Evolutionary conservation across 2,797 vertebrate genomes (phyloP).

Genomic region (Microtus obscurus): DNA sequence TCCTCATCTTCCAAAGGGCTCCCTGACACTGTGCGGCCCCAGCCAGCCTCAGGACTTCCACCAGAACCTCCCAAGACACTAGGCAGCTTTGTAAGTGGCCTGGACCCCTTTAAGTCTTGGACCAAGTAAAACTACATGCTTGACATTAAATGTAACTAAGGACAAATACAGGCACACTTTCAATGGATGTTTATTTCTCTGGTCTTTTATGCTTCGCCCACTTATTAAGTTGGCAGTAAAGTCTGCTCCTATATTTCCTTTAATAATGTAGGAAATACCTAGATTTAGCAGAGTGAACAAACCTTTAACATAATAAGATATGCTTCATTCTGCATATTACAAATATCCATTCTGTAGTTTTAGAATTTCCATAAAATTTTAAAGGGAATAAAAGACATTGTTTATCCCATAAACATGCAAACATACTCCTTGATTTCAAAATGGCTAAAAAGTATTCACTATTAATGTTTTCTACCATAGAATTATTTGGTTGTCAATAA

Average conservation of each 20-base stretch:
- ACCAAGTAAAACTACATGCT: background rate
- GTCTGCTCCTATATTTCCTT: background rate
- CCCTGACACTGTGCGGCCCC: too few relatives aligned
- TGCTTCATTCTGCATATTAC: conserved; percentile 36
- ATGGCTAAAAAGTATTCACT: conserved; percentile 36
- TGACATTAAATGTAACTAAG: conserved; percentile 48
- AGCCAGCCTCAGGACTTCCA: background rate
- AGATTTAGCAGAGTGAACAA: conserved; percentile 20
- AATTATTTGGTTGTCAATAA: conserved; percentile 13
- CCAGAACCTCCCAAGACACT: background rate
- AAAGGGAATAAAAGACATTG: conserved; percentile 45
- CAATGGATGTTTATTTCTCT: conserved; percentile 44
- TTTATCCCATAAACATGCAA: conserved; percentile 18
- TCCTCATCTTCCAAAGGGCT: background rate
- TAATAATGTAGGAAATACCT: conserved; percentile 15
- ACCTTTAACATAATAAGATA: background rate
- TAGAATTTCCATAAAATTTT: conserved; percentile 59
- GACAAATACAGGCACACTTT: conserved; percentile 16
- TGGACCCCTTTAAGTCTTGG: background rate
- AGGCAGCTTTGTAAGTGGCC: background rate
- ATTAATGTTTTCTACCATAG: conserved; percentile 32
- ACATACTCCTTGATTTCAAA: conserved; percentile 54
- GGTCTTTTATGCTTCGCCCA: conserved; percentile 14
- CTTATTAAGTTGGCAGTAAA: conserved; percentile 61
- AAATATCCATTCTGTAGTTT: conserved; percentile 53